Conservation (phyloP, 92 coral and sea anemone species). For the Meandrina meandrites region DNA sequence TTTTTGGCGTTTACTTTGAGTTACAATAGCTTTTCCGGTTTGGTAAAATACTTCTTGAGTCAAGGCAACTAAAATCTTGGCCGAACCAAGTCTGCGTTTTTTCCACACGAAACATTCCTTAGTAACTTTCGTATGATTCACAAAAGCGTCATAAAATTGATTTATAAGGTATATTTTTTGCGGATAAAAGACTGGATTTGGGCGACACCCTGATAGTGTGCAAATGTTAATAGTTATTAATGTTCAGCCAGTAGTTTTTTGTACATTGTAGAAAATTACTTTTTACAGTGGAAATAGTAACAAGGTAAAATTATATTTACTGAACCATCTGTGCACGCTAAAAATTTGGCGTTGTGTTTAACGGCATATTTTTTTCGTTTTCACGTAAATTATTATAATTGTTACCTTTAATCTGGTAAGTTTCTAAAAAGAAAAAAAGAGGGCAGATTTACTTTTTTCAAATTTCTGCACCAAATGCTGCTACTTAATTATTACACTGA, state of each 20-base stretch:
- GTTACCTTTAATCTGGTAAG: background rate
- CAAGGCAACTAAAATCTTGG: constrained; percentile 2
- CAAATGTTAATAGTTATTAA: background rate
- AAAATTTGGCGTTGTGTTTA: background rate
- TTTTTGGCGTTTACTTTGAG: constrained; percentile 2
- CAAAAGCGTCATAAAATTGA: background rate
- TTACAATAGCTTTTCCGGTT: constrained; percentile 32
- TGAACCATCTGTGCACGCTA: background rate
- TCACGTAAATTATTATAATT: background rate
- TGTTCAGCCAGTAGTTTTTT: background rate
- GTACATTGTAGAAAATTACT: background rate
- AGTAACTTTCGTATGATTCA: background rate
- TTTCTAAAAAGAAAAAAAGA: background rate
- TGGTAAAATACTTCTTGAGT: constrained; percentile 21
- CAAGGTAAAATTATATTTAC: background rate
- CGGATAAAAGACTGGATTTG: background rate
- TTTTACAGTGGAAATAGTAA: background rate
- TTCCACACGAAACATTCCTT: background rate
- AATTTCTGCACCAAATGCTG: background rate
- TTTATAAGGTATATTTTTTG: background rate
- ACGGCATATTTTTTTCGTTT: background rate
- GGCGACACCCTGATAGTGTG: background rate
- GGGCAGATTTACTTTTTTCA: background rate
- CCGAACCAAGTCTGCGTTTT: background rate
- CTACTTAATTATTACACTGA: background rate